A percentile compares a stretch with the other conserved stretches of the same genome.
Evolutionary conservation across 2,113 vertebrate species (phyloP).

Genomic region (Nasalis larvatus): DNA sequence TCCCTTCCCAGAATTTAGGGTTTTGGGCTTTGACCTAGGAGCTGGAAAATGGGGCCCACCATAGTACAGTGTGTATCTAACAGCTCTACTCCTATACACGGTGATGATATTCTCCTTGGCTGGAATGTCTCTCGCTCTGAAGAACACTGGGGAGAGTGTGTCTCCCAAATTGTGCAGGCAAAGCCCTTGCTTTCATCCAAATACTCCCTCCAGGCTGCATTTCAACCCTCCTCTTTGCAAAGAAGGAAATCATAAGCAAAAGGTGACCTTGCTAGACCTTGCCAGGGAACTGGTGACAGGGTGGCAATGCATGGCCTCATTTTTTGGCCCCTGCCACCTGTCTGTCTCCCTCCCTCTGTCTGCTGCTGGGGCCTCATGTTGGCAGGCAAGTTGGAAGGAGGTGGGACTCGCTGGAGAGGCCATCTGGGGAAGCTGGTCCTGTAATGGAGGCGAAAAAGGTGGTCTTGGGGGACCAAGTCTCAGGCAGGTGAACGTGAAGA

Average conservation of each 20-base stretch:
- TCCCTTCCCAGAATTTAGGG: background rate
- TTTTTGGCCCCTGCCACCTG: constrained; percentile 43
- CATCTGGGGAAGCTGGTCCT: background rate
- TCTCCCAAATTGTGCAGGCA: background rate
- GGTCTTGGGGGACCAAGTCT: background rate
- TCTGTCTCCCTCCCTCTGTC: constrained; percentile 12
- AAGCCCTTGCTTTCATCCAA: constrained; percentile 10
- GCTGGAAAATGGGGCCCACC: background rate
- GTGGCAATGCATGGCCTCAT: constrained; percentile 28
- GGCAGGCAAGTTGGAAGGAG: constrained; percentile 14
- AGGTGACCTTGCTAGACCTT: constrained; percentile 63
- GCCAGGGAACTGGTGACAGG: constrained; percentile 47
- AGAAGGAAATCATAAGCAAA: constrained; percentile 64
- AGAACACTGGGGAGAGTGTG: constrained; percentile 1
- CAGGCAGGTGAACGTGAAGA: background rate
- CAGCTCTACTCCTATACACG: background rate
- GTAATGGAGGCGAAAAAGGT: background rate
- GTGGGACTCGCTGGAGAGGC: background rate
- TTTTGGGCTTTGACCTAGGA: background rate
- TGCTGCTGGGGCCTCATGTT: background rate
- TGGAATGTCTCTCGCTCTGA: background rate
- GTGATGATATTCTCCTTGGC: background rate
- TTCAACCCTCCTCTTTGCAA: constrained; percentile 33
- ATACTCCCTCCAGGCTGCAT: background rate
- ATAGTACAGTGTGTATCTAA: background rate